phyloP scores from a whole-genome alignment of 1,140 invertebrate genomes.

The Lordiphosa stackelbergi region DNA sequence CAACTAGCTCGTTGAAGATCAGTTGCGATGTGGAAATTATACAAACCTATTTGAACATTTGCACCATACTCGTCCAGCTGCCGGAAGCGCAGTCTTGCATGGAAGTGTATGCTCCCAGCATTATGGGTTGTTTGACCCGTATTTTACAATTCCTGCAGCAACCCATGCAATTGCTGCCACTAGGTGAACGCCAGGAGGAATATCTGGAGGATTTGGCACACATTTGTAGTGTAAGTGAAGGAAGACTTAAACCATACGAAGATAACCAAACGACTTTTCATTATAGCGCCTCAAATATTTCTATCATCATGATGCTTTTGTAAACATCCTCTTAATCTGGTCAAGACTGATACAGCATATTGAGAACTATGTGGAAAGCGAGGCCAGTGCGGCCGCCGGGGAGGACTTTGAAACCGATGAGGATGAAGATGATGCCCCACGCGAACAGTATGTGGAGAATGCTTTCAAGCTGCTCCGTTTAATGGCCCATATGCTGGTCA shows the following conservation, averaged over 20 bases:
- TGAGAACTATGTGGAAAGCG: conserved; percentile 41
- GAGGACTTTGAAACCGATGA: conserved; percentile 56
- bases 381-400: conserved; percentile 30
- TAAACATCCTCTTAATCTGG: conserved; percentile 38
- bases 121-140: conserved; percentile 51
- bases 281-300: conserved; percentile 53
- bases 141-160: conserved; percentile 57
- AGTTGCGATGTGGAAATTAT: conserved; percentile 64
- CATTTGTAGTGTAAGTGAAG: conserved; percentile 53
- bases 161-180: conserved; percentile 45
- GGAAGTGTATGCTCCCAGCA: conserved; percentile 39
- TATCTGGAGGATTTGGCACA: conserved; percentile 70
- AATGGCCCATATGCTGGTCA: conserved; percentile 38
- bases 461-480: conserved; percentile 51
- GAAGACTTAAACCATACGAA: background rate
- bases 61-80: conserved; percentile 71
- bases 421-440: conserved; percentile 56
- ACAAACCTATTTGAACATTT: conserved; percentile 72
- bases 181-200: conserved; percentile 58
- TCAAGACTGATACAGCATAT: conserved; percentile 40
- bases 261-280: background rate
- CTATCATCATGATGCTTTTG: conserved; percentile 47
- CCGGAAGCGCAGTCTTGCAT: conserved; percentile 56
- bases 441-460: conserved; percentile 56
- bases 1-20: conserved; percentile 35